Conservation (phyloP, 1,140 invertebrate genomes). For the Holotrichia oblita region DNA sequence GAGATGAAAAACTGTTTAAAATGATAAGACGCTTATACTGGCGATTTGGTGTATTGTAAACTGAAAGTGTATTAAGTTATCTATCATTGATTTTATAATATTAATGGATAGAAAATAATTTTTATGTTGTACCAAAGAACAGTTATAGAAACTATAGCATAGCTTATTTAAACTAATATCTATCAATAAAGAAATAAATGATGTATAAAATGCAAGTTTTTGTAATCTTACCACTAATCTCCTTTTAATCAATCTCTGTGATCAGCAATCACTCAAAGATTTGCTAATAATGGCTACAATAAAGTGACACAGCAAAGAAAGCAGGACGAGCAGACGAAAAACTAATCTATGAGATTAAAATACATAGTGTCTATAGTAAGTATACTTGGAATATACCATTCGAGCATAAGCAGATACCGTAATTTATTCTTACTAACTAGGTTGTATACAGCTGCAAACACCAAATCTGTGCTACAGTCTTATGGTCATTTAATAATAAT, state of each 20-base stretch:
- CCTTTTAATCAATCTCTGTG: background rate
- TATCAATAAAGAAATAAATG: constrained; percentile 41
- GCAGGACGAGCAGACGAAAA: too few relatives aligned
- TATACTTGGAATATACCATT: too few relatives aligned
- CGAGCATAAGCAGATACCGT: too few relatives aligned
- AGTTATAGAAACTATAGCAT: constrained; percentile 41
- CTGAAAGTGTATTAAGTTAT: constrained; percentile 39
- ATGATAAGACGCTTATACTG: constrained; percentile 46
- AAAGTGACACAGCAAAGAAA: too few relatives aligned
- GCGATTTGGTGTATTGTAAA: constrained; percentile 49
- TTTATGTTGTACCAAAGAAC: constrained; percentile 44
- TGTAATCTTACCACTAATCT: background rate
- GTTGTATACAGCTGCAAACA: too few relatives aligned
- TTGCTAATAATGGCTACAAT: too few relatives aligned
- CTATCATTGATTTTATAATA: constrained; percentile 42
- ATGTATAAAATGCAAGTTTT: constrained; percentile 19
- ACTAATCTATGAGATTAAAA: too few relatives aligned
- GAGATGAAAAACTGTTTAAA: constrained; percentile 46
- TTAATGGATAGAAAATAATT: constrained; percentile 40
- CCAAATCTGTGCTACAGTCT: too few relatives aligned
- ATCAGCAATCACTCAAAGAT: too few relatives aligned
- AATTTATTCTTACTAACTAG: too few relatives aligned
- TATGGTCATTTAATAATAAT: too few relatives aligned
- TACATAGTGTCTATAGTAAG: too few relatives aligned
- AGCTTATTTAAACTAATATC: constrained; percentile 43